Base-by-base conservation (phyloP, 1,140 invertebrate genomes). In the Euura lappo region DNA sequence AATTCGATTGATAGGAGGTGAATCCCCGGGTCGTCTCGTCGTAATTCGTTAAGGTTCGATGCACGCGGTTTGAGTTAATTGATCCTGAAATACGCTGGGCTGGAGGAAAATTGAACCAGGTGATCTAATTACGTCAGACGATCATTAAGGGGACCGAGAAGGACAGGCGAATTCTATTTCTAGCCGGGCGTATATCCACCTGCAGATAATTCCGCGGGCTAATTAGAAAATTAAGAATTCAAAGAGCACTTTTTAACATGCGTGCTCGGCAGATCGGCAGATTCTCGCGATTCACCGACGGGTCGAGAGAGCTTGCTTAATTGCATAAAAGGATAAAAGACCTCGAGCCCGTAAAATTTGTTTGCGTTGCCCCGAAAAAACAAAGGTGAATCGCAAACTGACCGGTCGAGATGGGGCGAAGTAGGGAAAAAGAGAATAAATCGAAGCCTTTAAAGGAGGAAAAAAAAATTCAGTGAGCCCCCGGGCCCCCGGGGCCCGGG, bases 261-360 rank as follows among this genome's bases (percentile, higher is more conserved):
- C 65, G 68, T 43, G 72, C 47, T 28, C 6, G 68, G 69, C 71
- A 71, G 68, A 75, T 75, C 68, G 72, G 69, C 44, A 42, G 10
- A 7, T 70, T 45, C 60, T 70, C 13, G 13, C 6, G 43, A 46
- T 72, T 69, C 75, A 72, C 74, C 71, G 70, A 71, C 76, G 70
- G 74, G 77, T 73, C 75, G 70, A 77, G 78, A 75, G 79, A 77
- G 76, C 8, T n/a, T 60, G 51, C 51, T 83, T 82, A 83, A 82
- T 83, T 81, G 82, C 78, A 75, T 76, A 77, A 77, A 79, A 79
- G 70, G 74, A 73, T 68, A 60, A 78, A 82, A 70, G 71, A 60
- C 10, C 74, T 78, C 71, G 67, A 71, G 73, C 73, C 77, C 76
- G 78, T 79, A 79, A 79, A 78, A 81, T 82, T 81, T 83, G 80